Percentiles rank a stretch among this genome's conserved stretches.
phyloP scores from a whole-genome alignment of 2,113 vertebrate species.

The Etia nguti region DNA sequence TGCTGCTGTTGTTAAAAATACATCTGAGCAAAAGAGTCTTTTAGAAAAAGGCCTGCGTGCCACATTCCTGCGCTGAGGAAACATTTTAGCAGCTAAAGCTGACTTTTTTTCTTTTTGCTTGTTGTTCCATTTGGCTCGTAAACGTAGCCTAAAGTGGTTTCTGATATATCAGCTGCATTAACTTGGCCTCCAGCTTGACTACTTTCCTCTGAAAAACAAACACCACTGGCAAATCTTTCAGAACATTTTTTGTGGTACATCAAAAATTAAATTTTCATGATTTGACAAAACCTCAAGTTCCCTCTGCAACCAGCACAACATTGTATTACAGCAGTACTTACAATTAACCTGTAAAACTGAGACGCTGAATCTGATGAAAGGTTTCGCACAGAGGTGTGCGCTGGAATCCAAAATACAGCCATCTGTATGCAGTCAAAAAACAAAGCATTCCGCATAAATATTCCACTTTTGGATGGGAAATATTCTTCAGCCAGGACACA shows the following conservation, averaged over 20 bases:
- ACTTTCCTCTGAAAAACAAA: background rate
- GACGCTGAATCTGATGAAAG: fast-evolving
- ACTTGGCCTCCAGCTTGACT: background rate
- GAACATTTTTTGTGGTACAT: background rate
- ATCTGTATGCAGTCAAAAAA: background rate
- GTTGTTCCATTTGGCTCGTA: constrained; percentile 24
- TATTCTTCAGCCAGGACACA: background rate
- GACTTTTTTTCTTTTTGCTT: background rate
- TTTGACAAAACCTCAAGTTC: background rate
- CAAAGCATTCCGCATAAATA: background rate
- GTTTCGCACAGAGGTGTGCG: background rate
- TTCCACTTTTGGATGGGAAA: background rate
- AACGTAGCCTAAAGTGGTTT: constrained; percentile 9
- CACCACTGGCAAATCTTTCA: background rate
- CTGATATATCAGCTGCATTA: constrained; percentile 25
- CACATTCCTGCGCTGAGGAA: background rate
- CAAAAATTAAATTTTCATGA: constrained; percentile 3
- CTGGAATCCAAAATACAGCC: background rate
- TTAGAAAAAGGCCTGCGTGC: background rate
- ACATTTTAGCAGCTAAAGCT: background rate
- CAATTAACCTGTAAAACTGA: background rate
- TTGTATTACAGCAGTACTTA: background rate
- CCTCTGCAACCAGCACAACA: background rate
- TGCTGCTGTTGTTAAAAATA: constrained; percentile 2
- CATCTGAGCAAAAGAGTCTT: background rate